Evolutionary conservation across 2,888 invertebrate genomes (phyloP).

Genomic region (Julus scandinavius): DNA sequence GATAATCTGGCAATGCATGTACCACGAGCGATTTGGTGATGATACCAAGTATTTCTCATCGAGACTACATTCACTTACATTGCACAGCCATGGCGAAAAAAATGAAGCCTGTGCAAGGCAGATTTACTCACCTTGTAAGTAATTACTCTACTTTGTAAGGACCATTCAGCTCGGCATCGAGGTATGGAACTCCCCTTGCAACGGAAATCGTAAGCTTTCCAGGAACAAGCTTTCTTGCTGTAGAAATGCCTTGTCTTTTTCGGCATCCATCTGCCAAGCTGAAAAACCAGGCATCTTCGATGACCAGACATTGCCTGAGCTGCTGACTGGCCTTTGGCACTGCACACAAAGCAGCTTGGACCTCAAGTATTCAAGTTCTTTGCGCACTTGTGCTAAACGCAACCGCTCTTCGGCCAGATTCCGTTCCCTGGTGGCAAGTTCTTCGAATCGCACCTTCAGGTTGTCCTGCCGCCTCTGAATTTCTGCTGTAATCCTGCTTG

Average conservation of each 20-base stretch:
- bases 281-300: background rate
- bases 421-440: slow-evolving; percentile 23
- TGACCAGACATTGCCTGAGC: background rate
- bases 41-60: too few species aligned
- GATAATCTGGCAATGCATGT: too few species aligned
- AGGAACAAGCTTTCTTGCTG: slow-evolving; percentile 56
- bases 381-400: background rate
- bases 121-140: background rate
- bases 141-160: background rate
- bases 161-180: background rate
- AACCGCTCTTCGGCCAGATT: slow-evolving; percentile 45
- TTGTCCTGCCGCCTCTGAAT: slow-evolving; percentile 1
- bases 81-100: too few species aligned
- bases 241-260: slow-evolving; percentile 44
- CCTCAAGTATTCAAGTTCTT: slow-evolving; percentile 31
- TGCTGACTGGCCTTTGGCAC: background rate
- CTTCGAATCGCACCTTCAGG: background rate
- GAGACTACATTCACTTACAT: too few species aligned
- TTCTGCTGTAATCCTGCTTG: background rate
- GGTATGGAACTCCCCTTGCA: too few species aligned
- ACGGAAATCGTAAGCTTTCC: background rate
- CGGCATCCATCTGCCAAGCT: slow-evolving; percentile 39
- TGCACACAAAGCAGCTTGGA: slow-evolving; percentile 25
- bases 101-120: background rate
- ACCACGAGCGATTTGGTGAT: too few species aligned